phyloP scores from a whole-genome alignment of 2,888 invertebrate genomes.

The Syritta pipiens region DNA sequence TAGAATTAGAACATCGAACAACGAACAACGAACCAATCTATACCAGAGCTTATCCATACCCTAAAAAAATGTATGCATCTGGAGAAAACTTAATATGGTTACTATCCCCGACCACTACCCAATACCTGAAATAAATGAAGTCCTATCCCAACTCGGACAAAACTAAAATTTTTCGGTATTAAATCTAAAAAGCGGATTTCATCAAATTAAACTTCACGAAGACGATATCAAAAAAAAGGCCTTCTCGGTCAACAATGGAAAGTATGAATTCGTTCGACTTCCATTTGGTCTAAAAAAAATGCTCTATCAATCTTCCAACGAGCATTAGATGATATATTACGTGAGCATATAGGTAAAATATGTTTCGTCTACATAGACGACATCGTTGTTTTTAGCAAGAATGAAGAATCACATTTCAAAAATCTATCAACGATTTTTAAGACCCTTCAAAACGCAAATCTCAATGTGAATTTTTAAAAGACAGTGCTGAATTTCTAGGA shows the following conservation, averaged over 20 bases:
- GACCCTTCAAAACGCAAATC: too few species aligned
- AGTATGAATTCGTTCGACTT: background rate
- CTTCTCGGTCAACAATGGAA: background rate
- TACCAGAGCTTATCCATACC: constrained; percentile 4
- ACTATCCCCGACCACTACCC: constrained; percentile 12
- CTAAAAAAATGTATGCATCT: background rate
- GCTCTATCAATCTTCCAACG: too few species aligned
- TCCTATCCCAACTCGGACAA: background rate
- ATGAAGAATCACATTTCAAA: background rate
- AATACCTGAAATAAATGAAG: constrained; percentile 25
- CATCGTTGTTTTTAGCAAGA: background rate
- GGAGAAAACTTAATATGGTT: constrained; percentile 6
- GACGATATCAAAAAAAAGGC: background rate
- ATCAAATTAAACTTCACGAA: background rate
- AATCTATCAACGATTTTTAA: too few species aligned
- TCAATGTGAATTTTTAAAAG: too few species aligned
- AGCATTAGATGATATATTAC: background rate
- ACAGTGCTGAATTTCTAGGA: background rate
- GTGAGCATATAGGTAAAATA: too few species aligned
- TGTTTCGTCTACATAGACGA: background rate
- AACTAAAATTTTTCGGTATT: background rate
- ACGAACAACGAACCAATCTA: constrained; percentile 2
- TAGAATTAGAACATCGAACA: background rate
- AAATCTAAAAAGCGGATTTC: background rate
- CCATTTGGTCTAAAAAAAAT: background rate